Base-by-base conservation (phyloP, 2,797 vertebrate species). In the Rhinatrema bivittatum region DNA sequence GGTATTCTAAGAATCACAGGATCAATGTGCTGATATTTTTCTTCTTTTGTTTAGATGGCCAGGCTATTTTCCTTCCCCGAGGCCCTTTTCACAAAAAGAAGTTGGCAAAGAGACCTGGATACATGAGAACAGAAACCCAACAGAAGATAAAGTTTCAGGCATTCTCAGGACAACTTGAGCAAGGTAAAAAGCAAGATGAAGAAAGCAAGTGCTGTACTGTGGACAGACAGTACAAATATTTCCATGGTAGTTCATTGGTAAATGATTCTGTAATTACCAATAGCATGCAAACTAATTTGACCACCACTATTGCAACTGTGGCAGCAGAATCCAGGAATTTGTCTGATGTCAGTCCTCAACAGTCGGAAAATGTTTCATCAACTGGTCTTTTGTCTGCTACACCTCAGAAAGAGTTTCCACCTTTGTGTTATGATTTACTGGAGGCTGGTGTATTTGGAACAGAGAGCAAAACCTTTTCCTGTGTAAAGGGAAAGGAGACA, bases 51-150 rank as follows among this genome's bases (percentile, higher is more conserved):
- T n/a, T n/a, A n/a, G n/a, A n/a, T n/a, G n/a, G n/a, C n/a, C n/a
- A n/a, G n/a, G n/a, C n/a, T n/a, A n/a, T n/a, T n/a, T n/a, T 36
- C 34, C 31, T 70, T 32, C 60, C 59, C 25, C 60, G 42, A 3
- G 59, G 22, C 9, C 53, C 48, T 25, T 42, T 53, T 26, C 55
- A n/a, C 45, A 74, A 62, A 30, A 87, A 79, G 72, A 82, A 78
- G 46, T 65, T 82, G 61, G 70, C 80, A 42, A 76, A 57, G 53
- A 77, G 76, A 46, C 88, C 85, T 0, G 88, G 87, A 22, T 87
- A 88, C 66, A 70, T 90, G 90, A 83, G 87, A 56, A 58, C 62
- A 17, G 62, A 82, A 24, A 65, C 64, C 32, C 46, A 65, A 58
- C 55, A 33, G 5, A 53, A 47, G 47, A 54, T 60, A 36, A 36